Conservation (phyloP, 2,888 invertebrate species). For the Ceratothoa steindachneri region DNA sequence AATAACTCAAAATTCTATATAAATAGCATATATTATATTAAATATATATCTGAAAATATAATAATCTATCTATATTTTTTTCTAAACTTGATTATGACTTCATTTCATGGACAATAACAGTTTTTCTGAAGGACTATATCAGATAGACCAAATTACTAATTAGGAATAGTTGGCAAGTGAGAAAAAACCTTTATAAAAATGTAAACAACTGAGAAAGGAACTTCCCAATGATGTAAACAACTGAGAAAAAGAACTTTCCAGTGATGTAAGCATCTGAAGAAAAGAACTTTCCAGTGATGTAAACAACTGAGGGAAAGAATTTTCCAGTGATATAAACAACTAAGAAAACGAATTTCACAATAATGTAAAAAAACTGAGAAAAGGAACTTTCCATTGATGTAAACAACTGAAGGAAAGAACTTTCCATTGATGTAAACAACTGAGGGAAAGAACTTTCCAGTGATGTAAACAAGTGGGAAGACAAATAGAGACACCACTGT, state of each 20-base stretch:
- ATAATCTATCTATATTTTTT: no score
- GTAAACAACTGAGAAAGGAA: neutral
- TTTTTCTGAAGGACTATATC: no score
- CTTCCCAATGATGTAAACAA: neutral
- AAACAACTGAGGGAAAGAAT: no score
- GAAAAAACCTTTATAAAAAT: neutral
- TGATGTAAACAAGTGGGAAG: neutral
- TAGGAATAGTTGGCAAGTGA: neutral
- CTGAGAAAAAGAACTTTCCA: neutral
- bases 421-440: neutral
- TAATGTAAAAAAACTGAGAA: no score
- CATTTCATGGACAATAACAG: no score
- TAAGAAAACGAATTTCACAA: no score
- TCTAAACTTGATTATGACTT: no score
- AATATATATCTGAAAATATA: no score
- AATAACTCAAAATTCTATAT: no score
- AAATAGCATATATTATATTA: no score
- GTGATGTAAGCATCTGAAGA: neutral
- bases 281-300: neutral
- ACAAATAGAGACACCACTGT: neutral
- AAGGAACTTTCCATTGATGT: no score
- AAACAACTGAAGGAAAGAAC: neutral
- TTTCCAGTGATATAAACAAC: neutral
- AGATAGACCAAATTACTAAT: no score
- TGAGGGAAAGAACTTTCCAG: neutral